phyloP scores from a whole-genome alignment of 2,888 invertebrate genomes.

The Cryptocephalus primarius region DNA sequence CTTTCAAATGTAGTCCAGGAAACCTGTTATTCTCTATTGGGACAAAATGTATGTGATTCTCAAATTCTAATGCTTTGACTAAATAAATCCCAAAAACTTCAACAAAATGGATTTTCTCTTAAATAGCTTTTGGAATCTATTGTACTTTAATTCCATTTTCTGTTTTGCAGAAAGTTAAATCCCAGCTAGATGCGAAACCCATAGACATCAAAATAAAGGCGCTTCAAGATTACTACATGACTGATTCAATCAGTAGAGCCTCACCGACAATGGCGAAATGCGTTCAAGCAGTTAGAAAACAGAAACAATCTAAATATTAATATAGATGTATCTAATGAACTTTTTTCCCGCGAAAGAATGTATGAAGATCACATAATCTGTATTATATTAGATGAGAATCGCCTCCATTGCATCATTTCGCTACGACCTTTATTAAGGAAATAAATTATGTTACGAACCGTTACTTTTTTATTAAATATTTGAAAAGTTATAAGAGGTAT shows the following conservation, averaged over 20 bases:
- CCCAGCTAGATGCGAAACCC: slow-evolving; percentile 32
- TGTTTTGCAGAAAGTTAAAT: slow-evolving; percentile 31
- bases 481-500: no score
- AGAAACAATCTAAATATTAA: slow-evolving; percentile 39
- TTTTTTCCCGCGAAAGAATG: background rate
- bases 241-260: slow-evolving; percentile 89
- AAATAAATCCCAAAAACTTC: no score
- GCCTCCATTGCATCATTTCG: no score
- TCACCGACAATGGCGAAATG: slow-evolving; percentile 99
- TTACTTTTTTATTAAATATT: no score
- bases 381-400: no score
- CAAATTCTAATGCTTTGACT: no score
- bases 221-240: slow-evolving; percentile 87
- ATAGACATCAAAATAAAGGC: slow-evolving; percentile 65
- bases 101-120: no score
- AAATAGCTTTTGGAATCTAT: background rate
- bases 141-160: background rate
- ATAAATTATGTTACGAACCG: no score
- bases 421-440: background rate
- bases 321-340: slow-evolving; percentile 8
- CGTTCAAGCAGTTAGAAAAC: slow-evolving; percentile 79
- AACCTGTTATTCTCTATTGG: no score
- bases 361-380: no score
- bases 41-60: no score
- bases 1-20: no score